Conservation (phyloP, 2,113 vertebrate species). For the Delphinus delphis region DNA sequence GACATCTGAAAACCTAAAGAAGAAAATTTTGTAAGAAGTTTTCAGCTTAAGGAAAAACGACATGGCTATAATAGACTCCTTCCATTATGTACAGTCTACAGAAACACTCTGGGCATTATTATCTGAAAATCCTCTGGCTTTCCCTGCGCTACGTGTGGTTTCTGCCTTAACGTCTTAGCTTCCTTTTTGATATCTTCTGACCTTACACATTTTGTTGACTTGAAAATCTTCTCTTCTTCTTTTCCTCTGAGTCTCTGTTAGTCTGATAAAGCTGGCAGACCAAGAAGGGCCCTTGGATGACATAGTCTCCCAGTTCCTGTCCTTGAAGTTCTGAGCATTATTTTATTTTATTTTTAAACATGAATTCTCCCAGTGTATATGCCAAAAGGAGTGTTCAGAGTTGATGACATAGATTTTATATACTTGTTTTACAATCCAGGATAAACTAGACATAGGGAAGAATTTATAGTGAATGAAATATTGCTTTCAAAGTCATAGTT, state of each 20-base stretch:
- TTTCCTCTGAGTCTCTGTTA: neutral
- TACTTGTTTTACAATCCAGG: neutral
- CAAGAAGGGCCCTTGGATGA: neutral
- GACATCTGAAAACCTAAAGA: neutral
- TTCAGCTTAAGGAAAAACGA: neutral
- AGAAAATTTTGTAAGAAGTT: neutral
- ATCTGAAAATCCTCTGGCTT: neutral
- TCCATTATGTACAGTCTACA: neutral
- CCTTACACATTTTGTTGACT: neutral
- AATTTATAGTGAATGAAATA: neutral
- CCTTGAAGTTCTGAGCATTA: neutral
- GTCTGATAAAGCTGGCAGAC: neutral
- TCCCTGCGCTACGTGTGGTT: neutral
- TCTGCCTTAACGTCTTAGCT: neutral
- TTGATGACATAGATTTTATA: neutral
- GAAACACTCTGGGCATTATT: neutral
- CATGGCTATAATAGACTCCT: neutral
- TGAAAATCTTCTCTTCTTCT: neutral
- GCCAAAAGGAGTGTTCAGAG: conserved; percentile 6
- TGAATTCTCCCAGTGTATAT: neutral
- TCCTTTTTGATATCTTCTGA: neutral
- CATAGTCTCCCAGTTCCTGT: neutral
- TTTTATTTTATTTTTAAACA: conserved; percentile 44
- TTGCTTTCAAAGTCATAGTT: neutral
- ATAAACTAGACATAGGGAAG: neutral